Evolutionary conservation across 2,797 vertebrate species (phyloP).

Genomic region (Liasis olivaceus): DNA sequence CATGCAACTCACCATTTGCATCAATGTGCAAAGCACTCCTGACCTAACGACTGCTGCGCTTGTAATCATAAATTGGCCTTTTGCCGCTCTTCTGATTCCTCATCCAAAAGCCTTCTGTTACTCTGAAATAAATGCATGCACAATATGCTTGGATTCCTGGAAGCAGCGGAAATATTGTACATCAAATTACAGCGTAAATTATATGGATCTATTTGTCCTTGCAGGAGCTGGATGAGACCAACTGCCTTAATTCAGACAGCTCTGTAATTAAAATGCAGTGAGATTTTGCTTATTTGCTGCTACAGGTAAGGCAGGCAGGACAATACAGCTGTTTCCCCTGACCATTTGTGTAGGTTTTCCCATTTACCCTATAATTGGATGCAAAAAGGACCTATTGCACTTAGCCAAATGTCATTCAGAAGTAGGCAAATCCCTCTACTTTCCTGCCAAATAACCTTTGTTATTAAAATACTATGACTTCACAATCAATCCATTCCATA

Average conservation of each 20-base stretch:
- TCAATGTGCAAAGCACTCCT: not conserved
- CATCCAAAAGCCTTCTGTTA: slow-evolving; percentile 50
- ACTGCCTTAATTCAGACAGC: slow-evolving; percentile 52
- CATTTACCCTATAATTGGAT: slow-evolving; percentile 59
- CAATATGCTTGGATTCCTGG: slow-evolving; percentile 54
- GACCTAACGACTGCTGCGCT: not conserved
- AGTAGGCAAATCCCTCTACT: slow-evolving; percentile 33
- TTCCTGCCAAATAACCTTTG: slow-evolving; percentile 56
- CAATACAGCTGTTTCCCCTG: slow-evolving; percentile 53
- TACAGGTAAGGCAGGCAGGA: slow-evolving; percentile 61
- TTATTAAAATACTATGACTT: slow-evolving; percentile 53
- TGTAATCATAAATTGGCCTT: slow-evolving; percentile 49
- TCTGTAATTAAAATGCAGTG: slow-evolving; percentile 56
- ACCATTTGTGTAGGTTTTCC: slow-evolving; percentile 60
- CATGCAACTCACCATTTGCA: not conserved
- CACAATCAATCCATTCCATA: slow-evolving; percentile 48
- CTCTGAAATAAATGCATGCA: slow-evolving; percentile 54
- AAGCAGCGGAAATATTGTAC: slow-evolving; percentile 58
- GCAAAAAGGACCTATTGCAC: slow-evolving; percentile 50
- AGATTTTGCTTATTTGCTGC: slow-evolving; percentile 62
- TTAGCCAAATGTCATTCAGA: slow-evolving; percentile 49
- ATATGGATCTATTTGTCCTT: slow-evolving; percentile 62
- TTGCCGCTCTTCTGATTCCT: slow-evolving; percentile 27
- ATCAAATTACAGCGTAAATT: slow-evolving; percentile 57
- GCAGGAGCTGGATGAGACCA: slow-evolving; percentile 48